A percentile compares a stretch with the other conserved stretches of the same genome.
phyloP scores from a whole-genome alignment of 2,797 vertebrate genomes.

The Platyrinchus mystaceus region DNA sequence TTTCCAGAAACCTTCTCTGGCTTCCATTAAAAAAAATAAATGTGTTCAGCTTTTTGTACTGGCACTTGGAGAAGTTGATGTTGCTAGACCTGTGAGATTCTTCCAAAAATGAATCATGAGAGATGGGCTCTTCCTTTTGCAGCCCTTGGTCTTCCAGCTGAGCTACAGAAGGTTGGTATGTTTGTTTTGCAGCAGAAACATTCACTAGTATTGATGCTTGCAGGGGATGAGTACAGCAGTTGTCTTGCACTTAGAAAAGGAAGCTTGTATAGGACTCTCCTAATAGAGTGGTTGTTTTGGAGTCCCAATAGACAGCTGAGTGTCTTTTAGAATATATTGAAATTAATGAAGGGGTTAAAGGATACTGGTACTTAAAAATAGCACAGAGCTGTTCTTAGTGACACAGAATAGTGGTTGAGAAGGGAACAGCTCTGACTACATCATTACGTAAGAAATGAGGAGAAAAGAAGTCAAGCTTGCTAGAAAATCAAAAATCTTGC shows the following conservation, averaged over 20 bases:
- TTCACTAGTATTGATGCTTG: neutral
- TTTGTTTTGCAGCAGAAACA: neutral
- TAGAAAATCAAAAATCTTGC: neutral
- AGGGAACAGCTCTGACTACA: neutral
- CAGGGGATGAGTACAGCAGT: fast-evolving
- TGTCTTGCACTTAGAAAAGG: neutral
- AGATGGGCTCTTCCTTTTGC: neutral
- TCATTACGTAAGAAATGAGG: neutral
- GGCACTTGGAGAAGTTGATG: neutral
- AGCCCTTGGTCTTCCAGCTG: neutral
- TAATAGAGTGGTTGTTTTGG: neutral
- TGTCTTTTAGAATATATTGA: slow-evolving; percentile 42
- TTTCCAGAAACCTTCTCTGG: neutral
- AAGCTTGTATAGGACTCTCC: neutral
- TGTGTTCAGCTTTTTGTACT: neutral
- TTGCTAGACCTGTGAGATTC: neutral
- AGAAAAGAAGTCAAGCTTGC: neutral
- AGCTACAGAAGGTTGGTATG: neutral
- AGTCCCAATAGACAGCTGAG: slow-evolving; percentile 4
- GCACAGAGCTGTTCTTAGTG: slow-evolving; percentile 4
- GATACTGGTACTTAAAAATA: slow-evolving; percentile 27
- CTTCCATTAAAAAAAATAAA: neutral
- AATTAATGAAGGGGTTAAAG: slow-evolving; percentile 43
- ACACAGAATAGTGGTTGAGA: neutral
- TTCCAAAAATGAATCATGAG: neutral